Base-by-base conservation (phyloP, 2,797 vertebrate species). In the Myoxocephalus aenaeus region DNA sequence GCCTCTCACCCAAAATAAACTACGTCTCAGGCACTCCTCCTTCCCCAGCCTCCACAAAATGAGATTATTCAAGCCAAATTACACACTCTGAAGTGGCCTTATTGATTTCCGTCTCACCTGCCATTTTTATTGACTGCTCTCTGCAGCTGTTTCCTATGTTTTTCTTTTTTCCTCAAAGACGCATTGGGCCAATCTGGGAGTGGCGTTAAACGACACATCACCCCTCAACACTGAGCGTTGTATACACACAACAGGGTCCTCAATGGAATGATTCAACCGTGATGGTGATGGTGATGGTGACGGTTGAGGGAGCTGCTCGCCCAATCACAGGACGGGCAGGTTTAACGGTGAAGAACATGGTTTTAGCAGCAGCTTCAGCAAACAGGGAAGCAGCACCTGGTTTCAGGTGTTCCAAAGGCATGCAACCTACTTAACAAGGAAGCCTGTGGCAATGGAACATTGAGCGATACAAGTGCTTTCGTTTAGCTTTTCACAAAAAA, bases 51-150 rank as follows among this genome's bases (percentile, higher is more conserved):
- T 9, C 11, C 44, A 20, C 63, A 50, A 64, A 48, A 83, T 64
- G 34, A 48, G 77, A 87, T 86, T 80, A 85, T 88, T 85, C 57
- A 79, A 79, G 82, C 77, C 83, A 89, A 90, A 89, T 85, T 73
- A 85, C 80, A 83, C 79, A 58, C 76, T 76, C 70, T 77, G 76
- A 86, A 87, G 86, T 83, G 86, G 84, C 79, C 82, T 81, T 85
- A 92, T 92, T 87, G 89, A 92, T 91, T 90, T 81, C 62, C 7
- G 42, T 75, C 81, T 85, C 86, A 88, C 81, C 80, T 88, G 87
- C 75, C 86, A 92, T 88, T 91, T 91, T 78, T 87, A 90, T 90
- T 81, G 87, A 91, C 77, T 57, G 27, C 48, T 65, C 65, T 79
- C 77, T 73, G 75, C 7, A 7, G 72, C 42, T 5, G 63, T 73